Evolutionary conservation across 2,113 vertebrate genomes (phyloP), one percentile per base, ranked within the genome.

Genomic region (Suricata suricatta): DNA sequence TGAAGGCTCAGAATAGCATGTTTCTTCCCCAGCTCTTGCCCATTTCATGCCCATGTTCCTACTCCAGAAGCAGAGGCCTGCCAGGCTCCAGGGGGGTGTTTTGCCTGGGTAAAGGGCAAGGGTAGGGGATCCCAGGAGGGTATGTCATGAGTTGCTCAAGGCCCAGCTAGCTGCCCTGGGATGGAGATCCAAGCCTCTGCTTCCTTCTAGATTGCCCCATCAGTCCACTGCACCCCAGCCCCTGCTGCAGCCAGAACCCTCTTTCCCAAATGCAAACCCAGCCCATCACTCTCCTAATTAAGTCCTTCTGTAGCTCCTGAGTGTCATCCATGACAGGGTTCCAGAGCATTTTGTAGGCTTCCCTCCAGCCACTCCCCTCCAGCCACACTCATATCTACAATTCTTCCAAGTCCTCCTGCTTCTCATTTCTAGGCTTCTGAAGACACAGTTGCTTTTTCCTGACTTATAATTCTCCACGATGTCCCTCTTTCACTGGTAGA

Each of bases 41-140:
- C 27, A 50, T 66, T 81, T 80, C 35, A 25, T 3, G 7, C 2
- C 8, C 27, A 10, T 0, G 0, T 0, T 47, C 41, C 7, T 17
- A 21, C 7, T 44, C 29, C 0, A 15, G 64, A 38, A 66, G 50
- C 81, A 94, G n/a, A 71, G 29, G 33, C 4, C 12, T 7, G 17
- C 47, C 44, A 5, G 25, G 19, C 21, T 88, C 33, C 66, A 27
- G 8, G 35, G 29, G 17, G 35, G 23, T 50, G 25, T 69, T 88
- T 47, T 69, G 44, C n/a, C 38, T 14, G 66, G 47, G 17, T 44
- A 15, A 60, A 81, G 7, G 38, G 47, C 12, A 16, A 8, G 25
- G 33, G 4, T 4, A 47, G 16, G 77, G 44, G 33, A 14, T 89
- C n/a, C 54, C 60, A 35, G 41, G 29, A 95, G 50, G 69, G 81